Percentiles rank a stretch among this genome's conserved stretches.
Conservation (phyloP, 2,888 invertebrate genomes). For the Nephrotoma flavescens region DNA sequence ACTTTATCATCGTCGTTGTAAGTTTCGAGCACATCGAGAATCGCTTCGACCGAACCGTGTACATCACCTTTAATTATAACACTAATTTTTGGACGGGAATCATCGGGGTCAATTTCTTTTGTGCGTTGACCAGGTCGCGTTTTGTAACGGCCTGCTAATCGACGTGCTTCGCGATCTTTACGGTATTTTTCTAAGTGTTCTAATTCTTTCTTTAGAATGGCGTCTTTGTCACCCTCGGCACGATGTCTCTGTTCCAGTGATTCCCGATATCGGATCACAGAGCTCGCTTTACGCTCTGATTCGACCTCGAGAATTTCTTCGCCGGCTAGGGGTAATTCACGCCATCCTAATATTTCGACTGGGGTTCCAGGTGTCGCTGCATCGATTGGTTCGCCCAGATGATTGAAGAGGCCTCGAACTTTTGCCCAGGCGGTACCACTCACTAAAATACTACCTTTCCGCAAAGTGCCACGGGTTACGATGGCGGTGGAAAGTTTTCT, state of each 20-base stretch:
- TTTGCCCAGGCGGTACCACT: conserved; percentile 76
- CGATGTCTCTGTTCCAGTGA: conserved; percentile 44
- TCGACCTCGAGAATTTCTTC: conserved; percentile 73
- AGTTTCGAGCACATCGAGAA: conserved; percentile 76
- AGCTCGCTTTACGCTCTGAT: conserved; percentile 54
- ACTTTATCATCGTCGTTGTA: conserved; percentile 63
- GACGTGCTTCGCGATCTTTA: conserved; percentile 41
- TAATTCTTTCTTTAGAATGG: conserved; percentile 48
- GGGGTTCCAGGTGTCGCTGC: conserved; percentile 62
- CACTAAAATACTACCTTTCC: conserved; percentile 61
- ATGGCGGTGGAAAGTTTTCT: conserved; percentile 73
- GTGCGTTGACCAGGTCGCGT: conserved; percentile 42
- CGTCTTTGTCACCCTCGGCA: conserved; percentile 42
- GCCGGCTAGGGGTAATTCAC: conserved; percentile 75
- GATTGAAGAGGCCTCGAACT: conserved; percentile 65
- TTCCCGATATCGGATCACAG: conserved; percentile 51
- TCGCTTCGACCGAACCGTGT: conserved; percentile 90
- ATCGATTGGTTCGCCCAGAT: conserved; percentile 48
- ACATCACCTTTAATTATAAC: conserved; percentile 75
- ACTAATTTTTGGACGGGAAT: conserved; percentile 40
- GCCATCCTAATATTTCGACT: conserved; percentile 84
- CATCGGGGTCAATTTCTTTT: conserved; percentile 37
- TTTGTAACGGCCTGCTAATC: conserved; percentile 43
- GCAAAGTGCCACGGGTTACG: conserved; percentile 72
- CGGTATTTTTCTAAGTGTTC: conserved; percentile 50